Conservation (phyloP, 2,797 vertebrate genomes). For the Coranthus polyacanthus region DNA sequence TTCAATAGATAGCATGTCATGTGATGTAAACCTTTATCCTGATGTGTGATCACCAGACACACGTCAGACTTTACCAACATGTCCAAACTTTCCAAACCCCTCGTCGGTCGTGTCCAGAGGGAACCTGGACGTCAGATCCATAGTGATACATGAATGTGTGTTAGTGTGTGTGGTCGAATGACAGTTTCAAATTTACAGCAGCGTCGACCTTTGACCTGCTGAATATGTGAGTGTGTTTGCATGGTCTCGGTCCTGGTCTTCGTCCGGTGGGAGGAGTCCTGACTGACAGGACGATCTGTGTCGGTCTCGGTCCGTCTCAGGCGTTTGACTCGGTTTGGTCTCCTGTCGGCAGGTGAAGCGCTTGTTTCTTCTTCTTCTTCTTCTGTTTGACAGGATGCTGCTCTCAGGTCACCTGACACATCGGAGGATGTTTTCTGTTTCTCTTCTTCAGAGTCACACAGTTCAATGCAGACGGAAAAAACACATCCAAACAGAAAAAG, state of each 20-base stretch:
- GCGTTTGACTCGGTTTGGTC: constrained; percentile 14
- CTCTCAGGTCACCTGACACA: constrained; percentile 1
- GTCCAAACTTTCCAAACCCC: neutral
- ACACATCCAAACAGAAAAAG: neutral
- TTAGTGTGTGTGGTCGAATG: neutral
- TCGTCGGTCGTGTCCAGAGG: too few relatives aligned
- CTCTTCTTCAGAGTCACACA: neutral
- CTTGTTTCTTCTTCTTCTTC: neutral
- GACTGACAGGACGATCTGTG: constrained; percentile 27
- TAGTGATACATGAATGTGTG: neutral
- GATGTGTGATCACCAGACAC: neutral
- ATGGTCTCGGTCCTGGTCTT: neutral
- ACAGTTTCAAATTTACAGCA: too few relatives aligned
- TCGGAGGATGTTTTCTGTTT: neutral
- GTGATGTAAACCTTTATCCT: too few relatives aligned
- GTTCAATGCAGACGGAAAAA: neutral
- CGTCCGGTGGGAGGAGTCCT: neutral
- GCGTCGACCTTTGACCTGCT: neutral
- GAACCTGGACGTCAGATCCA: neutral
- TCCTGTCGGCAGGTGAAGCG: constrained; percentile 26
- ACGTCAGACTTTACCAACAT: neutral
- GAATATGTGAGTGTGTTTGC: neutral
- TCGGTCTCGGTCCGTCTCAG: constrained; percentile 4
- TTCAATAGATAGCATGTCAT: too few relatives aligned
- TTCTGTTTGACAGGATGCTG: constrained; percentile 6